These are phyloP conservation scores for Horisme vitalbata DNA, from an alignment of 2,888 invertebrate species.

Conservation along the genomic window DNA sequence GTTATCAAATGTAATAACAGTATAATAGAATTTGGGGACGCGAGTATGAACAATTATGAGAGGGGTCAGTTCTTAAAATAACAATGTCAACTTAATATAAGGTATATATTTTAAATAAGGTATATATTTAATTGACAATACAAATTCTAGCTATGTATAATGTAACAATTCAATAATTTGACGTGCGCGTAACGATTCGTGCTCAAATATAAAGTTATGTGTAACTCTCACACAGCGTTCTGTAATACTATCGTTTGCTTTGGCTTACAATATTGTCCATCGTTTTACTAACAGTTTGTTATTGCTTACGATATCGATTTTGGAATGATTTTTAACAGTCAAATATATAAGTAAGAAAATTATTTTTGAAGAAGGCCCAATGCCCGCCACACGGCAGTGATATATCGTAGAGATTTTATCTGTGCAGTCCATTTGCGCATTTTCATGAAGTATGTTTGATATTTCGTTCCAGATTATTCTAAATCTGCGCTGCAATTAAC, in stretches of 20 bases:
- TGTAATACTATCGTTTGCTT: slow-evolving; percentile 70
- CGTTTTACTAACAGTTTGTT: slow-evolving; percentile 23
- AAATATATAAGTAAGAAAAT: neutral
- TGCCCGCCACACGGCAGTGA: neutral
- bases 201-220: slow-evolving; percentile 38
- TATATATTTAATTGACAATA: slow-evolving; percentile 10
- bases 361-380: neutral
- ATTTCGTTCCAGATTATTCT: no score
- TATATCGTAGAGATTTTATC: neutral
- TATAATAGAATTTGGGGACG: no score
- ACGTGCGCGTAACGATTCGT: slow-evolving; percentile 32
- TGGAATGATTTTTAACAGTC: slow-evolving; percentile 21
- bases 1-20: no score
- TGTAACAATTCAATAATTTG: slow-evolving; percentile 12
- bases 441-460: no score
- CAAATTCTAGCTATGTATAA: slow-evolving; percentile 15
- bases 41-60: no score
- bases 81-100: no score
- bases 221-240: slow-evolving; percentile 51
- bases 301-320: slow-evolving; percentile 21
- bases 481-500: no score
- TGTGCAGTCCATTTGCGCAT: no score
- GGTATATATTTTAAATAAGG: neutral
- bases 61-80: no score
- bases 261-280: slow-evolving; percentile 52